Evolutionary conservation across 2,797 vertebrate genomes (phyloP).

Genomic region (Lycodopsis pacificus): DNA sequence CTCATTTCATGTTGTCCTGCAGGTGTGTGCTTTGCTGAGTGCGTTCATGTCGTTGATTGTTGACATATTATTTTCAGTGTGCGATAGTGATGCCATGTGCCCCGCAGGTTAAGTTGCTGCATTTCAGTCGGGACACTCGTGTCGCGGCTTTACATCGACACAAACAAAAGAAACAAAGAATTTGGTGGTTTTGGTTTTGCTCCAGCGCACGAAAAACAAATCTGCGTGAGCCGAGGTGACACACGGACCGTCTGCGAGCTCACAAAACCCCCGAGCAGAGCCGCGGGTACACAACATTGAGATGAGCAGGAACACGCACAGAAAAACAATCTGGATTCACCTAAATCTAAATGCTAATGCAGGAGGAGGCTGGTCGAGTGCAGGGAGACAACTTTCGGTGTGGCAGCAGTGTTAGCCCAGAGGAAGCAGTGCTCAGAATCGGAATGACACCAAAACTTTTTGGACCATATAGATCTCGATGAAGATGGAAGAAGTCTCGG

Average conservation of each 20-base stretch:
- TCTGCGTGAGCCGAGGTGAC: constrained; percentile 32
- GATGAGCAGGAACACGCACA: constrained; percentile 33
- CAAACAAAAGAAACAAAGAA: constrained; percentile 17
- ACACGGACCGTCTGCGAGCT: constrained; percentile 5
- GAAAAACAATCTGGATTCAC: constrained; percentile 42
- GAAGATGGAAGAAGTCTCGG: background rate
- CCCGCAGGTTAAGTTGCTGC: constrained; percentile 4
- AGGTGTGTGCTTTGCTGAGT: background rate
- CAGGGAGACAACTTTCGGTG: background rate
- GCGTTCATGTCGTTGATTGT: background rate
- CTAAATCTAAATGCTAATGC: constrained; percentile 69
- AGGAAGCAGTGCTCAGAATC: constrained; percentile 19
- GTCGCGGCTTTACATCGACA: background rate
- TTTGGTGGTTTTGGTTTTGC: constrained; percentile 44
- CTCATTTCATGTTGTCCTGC: background rate
- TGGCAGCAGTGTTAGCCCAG: background rate
- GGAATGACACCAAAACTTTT: constrained; percentile 26
- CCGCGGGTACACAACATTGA: constrained; percentile 35
- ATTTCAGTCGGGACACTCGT: constrained; percentile 2
- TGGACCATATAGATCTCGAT: background rate
- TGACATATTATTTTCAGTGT: background rate
- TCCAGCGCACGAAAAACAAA: constrained; percentile 36
- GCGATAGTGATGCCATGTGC: background rate
- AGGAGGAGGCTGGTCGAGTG: constrained; percentile 2
- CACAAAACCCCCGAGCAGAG: constrained; percentile 13